A percentile compares a stretch with the other conserved stretches of the same genome.
phyloP scores from a whole-genome alignment of 2,888 invertebrate genomes.

The Lordiphosa fenestrarum region DNA sequence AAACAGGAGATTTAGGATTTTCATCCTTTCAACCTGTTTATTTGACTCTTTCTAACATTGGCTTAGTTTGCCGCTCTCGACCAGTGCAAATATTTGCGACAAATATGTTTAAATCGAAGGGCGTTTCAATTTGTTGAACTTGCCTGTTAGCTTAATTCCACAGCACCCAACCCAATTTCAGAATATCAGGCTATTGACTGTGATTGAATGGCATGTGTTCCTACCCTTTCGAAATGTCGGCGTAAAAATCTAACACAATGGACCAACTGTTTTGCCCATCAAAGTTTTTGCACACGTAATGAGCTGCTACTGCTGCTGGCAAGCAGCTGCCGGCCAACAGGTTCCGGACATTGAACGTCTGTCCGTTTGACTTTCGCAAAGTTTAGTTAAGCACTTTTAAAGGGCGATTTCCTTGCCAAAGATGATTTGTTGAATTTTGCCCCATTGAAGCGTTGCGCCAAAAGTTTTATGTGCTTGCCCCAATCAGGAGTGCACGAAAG shows the following conservation, averaged over 20 bases:
- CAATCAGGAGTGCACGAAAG: constrained; percentile 2
- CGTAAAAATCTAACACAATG: constrained; percentile 31
- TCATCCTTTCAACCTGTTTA: too few relatives aligned
- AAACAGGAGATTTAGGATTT: too few relatives aligned
- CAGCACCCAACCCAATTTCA: constrained; percentile 1
- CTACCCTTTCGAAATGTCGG: constrained; percentile 19
- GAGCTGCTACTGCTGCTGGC: constrained; percentile 21
- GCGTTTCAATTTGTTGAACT: not conserved
- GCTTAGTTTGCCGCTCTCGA: too few relatives aligned
- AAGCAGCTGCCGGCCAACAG: constrained; percentile 7
- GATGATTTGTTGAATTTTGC: constrained; percentile 32
- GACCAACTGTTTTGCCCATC: constrained; percentile 25
- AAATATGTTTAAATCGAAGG: too few relatives aligned
- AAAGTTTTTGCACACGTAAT: constrained; percentile 51
- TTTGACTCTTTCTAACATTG: too few relatives aligned
- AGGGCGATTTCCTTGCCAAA: constrained; percentile 21
- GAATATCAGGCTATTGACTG: not conserved
- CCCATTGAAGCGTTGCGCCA: constrained; percentile 22
- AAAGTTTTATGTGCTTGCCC: constrained; percentile 23
- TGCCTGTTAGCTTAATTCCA: not conserved
- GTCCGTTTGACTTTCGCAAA: constrained; percentile 47
- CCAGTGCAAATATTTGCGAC: too few relatives aligned
- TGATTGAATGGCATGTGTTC: constrained; percentile 5
- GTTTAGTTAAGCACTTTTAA: constrained; percentile 47
- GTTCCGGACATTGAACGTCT: constrained; percentile 25